Base-by-base conservation (phyloP, 2,113 vertebrate species). In the Delphinapterus leucas region DNA sequence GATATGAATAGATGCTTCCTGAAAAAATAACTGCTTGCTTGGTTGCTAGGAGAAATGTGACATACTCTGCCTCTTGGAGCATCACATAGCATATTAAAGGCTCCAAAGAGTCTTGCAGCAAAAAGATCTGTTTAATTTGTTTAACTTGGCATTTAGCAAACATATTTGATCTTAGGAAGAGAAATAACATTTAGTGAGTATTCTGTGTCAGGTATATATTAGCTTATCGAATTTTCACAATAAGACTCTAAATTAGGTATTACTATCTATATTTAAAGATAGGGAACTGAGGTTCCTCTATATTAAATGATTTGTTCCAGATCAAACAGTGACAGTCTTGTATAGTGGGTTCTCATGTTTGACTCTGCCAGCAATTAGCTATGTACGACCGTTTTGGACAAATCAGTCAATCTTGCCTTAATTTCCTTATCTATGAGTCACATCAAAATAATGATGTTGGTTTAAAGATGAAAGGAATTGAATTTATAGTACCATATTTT, bases 111-210 rank as follows among this genome's bases (percentile, higher is more conserved):
- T 77, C 71, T 49, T 73, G 5, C 3, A 85, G 61, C 47, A 90
- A 93, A 90, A 85, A 92, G 1, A 15, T 88, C 26, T 87, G 21
- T 67, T 83, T 80, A 91, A 93, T 92, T 86, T 96, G 38, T 92
- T 87, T 88, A 93, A 55, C 8, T 68, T 96, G 67, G 31, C 21
- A 73, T 88, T 90, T 90, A 73, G 55, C 53, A 79, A 96, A 70
- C 80, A 85, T 63, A 80, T 83, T 55, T 96, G 18, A 91, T 58
- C 41, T 94, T 76, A 88, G 31, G 12, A 96, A 77, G 49, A 82
- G 8, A 86, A 76, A 96, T 90, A 90, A 33, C 58, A 36, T 77
- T 87, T 95, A 90, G 23, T 96, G 47, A 67, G 18, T 76, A 67
- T 93, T 71, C n/a, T 92, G 10, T 93, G 41, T 38, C 33, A 90